phyloP scores from a whole-genome alignment of 2,888 invertebrate species.

The Limnephilus auricula region DNA sequence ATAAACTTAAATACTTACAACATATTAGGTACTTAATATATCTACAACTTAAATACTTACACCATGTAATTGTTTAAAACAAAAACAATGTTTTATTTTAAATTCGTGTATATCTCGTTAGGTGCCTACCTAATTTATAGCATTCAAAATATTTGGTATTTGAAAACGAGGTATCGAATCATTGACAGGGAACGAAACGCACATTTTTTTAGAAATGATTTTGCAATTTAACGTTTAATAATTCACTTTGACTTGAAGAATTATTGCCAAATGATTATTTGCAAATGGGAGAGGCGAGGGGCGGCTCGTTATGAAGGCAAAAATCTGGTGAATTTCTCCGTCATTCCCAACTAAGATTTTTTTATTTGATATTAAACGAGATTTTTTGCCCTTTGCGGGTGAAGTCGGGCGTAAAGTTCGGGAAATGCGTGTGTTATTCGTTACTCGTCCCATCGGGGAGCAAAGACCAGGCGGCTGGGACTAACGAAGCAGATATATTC shows the following conservation, averaged over 20 bases:
- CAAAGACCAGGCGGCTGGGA: not conserved
- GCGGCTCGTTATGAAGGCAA: slow-evolving; percentile 37
- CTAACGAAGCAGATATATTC: slow-evolving; percentile 41
- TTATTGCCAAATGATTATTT: slow-evolving; percentile 52
- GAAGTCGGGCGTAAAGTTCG: slow-evolving; percentile 59
- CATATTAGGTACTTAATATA: not conserved
- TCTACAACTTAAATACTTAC: too few relatives aligned
- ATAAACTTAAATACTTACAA: too few relatives aligned
- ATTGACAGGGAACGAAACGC: not conserved
- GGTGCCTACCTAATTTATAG: not conserved
- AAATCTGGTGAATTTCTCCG: not conserved
- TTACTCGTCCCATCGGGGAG: slow-evolving; percentile 41
- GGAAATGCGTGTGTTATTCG: slow-evolving; percentile 60
- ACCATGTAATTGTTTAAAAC: too few relatives aligned
- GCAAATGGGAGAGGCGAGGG: slow-evolving; percentile 26
- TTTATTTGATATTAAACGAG: slow-evolving; percentile 62
- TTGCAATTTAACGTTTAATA: not conserved
- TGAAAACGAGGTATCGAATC: not conserved
- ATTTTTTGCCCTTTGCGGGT: slow-evolving; percentile 62
- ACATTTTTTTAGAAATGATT: not conserved
- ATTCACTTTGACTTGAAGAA: not conserved
- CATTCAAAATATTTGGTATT: not conserved
- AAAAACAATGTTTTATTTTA: too few relatives aligned
- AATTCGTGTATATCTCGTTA: not conserved
- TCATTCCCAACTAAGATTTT: slow-evolving; percentile 52